Evolutionary conservation across 2,113 vertebrate species (phyloP).

Genomic region (Lathamus discolor): DNA sequence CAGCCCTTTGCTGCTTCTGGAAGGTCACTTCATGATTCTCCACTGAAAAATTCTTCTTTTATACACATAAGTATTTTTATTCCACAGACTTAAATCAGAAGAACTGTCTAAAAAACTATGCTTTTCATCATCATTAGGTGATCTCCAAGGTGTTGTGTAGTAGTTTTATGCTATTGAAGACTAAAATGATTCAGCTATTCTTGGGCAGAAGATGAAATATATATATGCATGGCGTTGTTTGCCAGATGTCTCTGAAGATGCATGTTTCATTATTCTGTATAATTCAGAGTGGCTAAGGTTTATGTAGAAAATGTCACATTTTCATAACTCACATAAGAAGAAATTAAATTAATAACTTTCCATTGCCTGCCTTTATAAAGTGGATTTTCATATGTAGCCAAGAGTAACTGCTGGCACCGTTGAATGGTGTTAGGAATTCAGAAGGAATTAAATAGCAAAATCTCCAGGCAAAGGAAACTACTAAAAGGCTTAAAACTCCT

Average conservation of each 20-base stretch:
- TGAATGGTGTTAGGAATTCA: not conserved
- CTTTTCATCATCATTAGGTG: slow-evolving; percentile 31
- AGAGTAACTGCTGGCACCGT: not conserved
- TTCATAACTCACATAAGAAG: not conserved
- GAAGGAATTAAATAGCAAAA: not conserved
- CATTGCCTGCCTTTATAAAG: not conserved
- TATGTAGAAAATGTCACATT: not conserved
- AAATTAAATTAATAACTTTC: not conserved
- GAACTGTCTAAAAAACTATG: not conserved
- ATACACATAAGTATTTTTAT: not conserved
- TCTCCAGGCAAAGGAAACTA: not conserved
- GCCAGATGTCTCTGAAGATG: not conserved
- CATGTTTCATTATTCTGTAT: not conserved
- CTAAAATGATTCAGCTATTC: not conserved
- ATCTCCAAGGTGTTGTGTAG: not conserved
- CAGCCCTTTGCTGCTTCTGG: not conserved
- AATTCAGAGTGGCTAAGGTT: not conserved
- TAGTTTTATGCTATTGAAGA: not conserved
- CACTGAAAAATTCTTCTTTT: not conserved
- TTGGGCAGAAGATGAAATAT: not conserved
- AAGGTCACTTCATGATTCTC: not conserved
- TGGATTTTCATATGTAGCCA: not conserved
- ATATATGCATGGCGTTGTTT: not conserved
- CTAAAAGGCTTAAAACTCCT: not conserved
- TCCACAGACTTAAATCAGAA: not conserved